Evolutionary conservation across 2,113 vertebrate genomes (phyloP), one percentile per base, ranked within the genome.

Genomic region (Podarcis cretensis): DNA sequence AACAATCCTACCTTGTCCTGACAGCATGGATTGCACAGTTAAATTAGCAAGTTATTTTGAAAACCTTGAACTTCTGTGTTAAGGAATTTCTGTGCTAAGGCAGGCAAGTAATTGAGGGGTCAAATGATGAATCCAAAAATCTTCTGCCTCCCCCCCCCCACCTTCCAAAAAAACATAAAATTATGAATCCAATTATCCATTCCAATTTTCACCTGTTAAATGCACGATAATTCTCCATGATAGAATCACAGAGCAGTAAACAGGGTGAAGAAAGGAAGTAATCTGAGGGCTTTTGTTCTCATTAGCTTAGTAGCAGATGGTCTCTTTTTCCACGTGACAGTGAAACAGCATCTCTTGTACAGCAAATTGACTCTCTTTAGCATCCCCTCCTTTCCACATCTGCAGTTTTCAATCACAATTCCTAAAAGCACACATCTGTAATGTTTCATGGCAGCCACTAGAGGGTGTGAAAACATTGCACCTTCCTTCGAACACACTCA

Each of bases 401-500:
- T 59, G 0, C 12, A 43, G 71, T 6, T 7, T 54, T 12, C 63
- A 68, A 16, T 13, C 54, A 32, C 25, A 68, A 48, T 66, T 20
- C 5, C 9, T 54, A 35, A 79, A 12, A 3, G 25, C 78, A 74
- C 59, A 48, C 25, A 65, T 20, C 5, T 30, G 32, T 59, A 74
- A 35, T 32, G 20, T 35, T 76, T 20, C 59, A 54, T 54, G 57
- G 40, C 21, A 76, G 40, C 59, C 89, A 81, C 78, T 57, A 81
- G 89, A 75, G 89, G 89, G 89, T 65, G 48, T 76, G 25, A 81
- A 85, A 85, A 73, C 57, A 66, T 85, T 66, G 54, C 37, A 6
- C 14, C 5, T 80, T 94, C 30, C 27, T 10, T 85, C 35, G n/a
- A 20, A 21, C 6, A 86, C 65, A 75, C 88, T 75, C 30, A 25